Base-by-base conservation (phyloP, 2,797 vertebrate genomes). In the Leptoclinus maculatus region DNA sequence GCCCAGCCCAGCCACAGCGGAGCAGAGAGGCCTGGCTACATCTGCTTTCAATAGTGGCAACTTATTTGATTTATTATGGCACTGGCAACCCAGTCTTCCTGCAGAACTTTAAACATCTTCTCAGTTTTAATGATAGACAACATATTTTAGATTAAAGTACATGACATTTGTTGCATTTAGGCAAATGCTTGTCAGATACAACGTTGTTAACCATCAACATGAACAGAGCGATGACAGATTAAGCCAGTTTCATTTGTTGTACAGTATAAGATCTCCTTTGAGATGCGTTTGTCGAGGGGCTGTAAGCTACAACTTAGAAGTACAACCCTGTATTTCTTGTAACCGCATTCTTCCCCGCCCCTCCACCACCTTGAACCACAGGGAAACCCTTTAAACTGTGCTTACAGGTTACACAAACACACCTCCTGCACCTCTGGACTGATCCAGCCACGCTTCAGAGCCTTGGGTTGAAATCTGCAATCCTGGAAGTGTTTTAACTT, bases 11-110 rank as follows among this genome's bases (percentile, higher is more conserved):
- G 72, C 23, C 64, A 8, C 73, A 79, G 58, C 1, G 7, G 23
- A 77, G 64, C 64, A 62, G 11, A 73, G 34, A 56, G 76, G 57
- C 41, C 45, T 47, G 36, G 69, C 63, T 54, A 87, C 90, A 93
- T 89, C 89, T 91, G 89, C 51, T 91, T 92, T 53, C 62, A 92
- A 90, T 93, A 79, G 66, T 60, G 53, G 41, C 47, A 63, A 71
- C 66, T 79, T 84, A 89, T 84, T 84, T 71, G 62, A 85, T 83
- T 54, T 25, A 74, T 92, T 89, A 85, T 67, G 75, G 66, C 88
- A 91, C 82, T 43, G 38, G 72, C 49, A 16, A 32, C 19, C 1
- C 5, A 57, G 66, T 64, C 70, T 36, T 49, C 69, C 39, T 17
- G 25, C 49, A 59, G 45, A 64, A 65, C 2, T 71, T 3, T 7